Conservation (phyloP, 2,888 invertebrate genomes). For the Leucophenga montana region DNA sequence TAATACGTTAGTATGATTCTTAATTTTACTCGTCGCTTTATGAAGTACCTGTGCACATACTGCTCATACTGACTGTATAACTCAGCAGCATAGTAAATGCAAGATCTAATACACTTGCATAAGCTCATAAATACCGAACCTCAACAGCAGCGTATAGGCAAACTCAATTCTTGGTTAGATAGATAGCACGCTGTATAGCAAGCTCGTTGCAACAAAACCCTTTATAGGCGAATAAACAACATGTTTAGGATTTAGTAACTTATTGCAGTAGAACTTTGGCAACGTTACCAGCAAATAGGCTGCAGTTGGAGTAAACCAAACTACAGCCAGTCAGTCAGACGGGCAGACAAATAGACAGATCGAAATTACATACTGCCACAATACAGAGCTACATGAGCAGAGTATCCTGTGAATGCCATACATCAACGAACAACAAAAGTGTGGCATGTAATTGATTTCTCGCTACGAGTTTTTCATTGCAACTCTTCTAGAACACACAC, state of each 20-base stretch:
- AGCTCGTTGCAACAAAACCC: not conserved
- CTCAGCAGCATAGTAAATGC: not conserved
- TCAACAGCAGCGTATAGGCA: too few species aligned
- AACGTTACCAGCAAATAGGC: not conserved
- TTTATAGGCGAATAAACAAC: conserved; percentile 19
- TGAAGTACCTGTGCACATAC: not conserved
- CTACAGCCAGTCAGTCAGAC: not conserved
- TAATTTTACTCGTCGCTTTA: not conserved
- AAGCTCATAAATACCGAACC: too few species aligned
- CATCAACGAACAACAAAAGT: conserved; percentile 12
- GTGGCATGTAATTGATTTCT: conserved; percentile 16
- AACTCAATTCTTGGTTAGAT: not conserved
- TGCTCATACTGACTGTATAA: not conserved
- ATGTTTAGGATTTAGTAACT: conserved; percentile 13
- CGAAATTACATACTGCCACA: too few species aligned
- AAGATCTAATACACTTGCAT: too few species aligned
- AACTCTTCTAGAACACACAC: not conserved
- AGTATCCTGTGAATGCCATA: not conserved
- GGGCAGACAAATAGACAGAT: too few species aligned
- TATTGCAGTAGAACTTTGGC: conserved; percentile 4
- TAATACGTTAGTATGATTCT: too few species aligned
- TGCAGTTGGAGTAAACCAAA: not conserved
- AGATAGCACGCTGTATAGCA: not conserved
- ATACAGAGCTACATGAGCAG: too few species aligned
- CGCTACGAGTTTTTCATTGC: not conserved